A percentile compares a stretch with the other conserved stretches of the same genome.
Evolutionary conservation across 2,113 vertebrate species (phyloP).

Genomic region (Zonotrichia leucophrys): DNA sequence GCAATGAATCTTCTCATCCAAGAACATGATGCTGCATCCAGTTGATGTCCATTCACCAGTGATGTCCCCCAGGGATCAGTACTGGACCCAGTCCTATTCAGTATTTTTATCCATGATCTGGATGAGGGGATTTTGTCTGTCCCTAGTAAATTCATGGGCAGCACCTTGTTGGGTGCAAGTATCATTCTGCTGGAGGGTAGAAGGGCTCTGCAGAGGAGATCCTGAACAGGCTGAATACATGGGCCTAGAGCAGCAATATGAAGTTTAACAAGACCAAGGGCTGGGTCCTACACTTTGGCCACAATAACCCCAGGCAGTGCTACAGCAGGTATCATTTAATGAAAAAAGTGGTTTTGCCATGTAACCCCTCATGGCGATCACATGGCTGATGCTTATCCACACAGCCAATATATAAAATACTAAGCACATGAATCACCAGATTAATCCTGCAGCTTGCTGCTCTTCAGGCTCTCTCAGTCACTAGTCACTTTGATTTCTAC

Average conservation of each 20-base stretch:
- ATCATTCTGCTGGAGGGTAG: background rate
- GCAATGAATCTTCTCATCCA: background rate
- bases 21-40: background rate
- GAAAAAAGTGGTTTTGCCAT: background rate
- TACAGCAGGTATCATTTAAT: background rate
- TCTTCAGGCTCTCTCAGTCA: background rate
- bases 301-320: background rate
- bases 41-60: background rate
- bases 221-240: background rate
- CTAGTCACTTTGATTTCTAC: background rate
- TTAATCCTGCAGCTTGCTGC: background rate
- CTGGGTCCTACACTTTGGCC: background rate
- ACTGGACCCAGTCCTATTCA: background rate
- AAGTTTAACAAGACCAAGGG: background rate
- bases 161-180: rapidly evolving
- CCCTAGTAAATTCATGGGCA: background rate
- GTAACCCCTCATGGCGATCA: background rate
- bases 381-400: background rate
- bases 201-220: background rate
- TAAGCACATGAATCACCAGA: background rate
- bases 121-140: background rate
- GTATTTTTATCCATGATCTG: background rate
- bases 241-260: too few species aligned
- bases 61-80: too few species aligned
- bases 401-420: background rate